Evolutionary conservation across 2,797 vertebrate species (phyloP).

Genomic region (Scolopax bukidnonensis): DNA sequence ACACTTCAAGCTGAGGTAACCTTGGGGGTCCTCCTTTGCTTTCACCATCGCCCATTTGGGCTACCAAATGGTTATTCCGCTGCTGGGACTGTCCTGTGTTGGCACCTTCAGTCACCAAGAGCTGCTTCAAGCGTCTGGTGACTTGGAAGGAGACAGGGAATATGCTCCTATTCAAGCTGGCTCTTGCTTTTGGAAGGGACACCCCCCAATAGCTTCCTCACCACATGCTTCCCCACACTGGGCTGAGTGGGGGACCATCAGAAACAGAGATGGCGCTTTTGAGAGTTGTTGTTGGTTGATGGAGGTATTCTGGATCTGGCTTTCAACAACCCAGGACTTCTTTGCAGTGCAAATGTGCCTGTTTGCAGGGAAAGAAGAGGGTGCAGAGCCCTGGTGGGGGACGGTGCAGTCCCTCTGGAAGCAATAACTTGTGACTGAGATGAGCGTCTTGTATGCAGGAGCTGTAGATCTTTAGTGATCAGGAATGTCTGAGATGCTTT

Average conservation of each 20-base stretch:
- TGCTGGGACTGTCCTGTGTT: background rate
- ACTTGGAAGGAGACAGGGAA: background rate
- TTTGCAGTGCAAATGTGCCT: background rate
- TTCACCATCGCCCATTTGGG: background rate
- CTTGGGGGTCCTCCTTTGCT: background rate
- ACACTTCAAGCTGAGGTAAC: too few relatives aligned
- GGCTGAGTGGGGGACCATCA: background rate
- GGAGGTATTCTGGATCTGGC: rapidly evolving
- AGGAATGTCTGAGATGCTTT: background rate
- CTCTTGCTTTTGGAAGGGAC: background rate
- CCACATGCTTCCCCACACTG: rapidly evolving
- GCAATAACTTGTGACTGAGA: rapidly evolving
- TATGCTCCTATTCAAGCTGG: background rate
- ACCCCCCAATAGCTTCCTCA: background rate
- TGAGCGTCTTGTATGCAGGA: rapidly evolving
- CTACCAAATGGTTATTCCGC: background rate
- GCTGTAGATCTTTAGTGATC: background rate
- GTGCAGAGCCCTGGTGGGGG: rapidly evolving
- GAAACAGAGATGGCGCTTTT: background rate
- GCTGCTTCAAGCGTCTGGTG: background rate
- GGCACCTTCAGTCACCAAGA: rapidly evolving
- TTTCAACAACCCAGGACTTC: rapidly evolving
- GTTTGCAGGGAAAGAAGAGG: background rate
- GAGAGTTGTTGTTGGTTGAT: rapidly evolving
- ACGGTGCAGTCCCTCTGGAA: background rate